Evolutionary conservation across 2,797 vertebrate species (phyloP).

Genomic region (Eurystomus glaucurus): DNA sequence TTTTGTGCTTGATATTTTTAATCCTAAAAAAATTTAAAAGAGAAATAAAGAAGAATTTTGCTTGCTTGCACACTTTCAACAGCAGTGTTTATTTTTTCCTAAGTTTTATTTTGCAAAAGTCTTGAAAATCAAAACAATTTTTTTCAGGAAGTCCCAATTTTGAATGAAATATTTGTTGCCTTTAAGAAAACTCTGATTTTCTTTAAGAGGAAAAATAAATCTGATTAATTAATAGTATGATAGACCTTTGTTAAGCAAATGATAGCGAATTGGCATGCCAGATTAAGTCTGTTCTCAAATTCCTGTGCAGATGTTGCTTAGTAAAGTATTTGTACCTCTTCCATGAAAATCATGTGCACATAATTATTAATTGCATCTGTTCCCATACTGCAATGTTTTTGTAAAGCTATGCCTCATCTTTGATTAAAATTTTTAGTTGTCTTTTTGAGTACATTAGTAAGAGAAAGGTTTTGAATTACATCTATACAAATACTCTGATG

Average conservation of each 20-base stretch:
- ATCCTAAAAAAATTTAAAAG: neutral
- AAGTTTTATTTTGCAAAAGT: neutral
- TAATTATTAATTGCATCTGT: neutral
- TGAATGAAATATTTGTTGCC: neutral
- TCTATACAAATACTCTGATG: neutral
- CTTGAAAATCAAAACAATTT: neutral
- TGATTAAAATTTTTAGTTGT: neutral
- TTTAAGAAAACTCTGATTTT: neutral
- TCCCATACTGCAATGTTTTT: neutral
- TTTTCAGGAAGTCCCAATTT: neutral
- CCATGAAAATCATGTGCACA: neutral
- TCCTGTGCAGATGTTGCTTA: neutral
- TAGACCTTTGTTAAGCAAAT: neutral
- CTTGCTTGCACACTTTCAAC: neutral
- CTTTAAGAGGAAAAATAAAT: neutral
- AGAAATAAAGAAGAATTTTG: neutral
- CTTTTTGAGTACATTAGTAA: neutral
- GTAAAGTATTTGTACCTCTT: neutral
- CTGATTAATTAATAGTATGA: neutral
- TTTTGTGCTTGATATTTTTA: neutral
- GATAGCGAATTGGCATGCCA: neutral
- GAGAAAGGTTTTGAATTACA: neutral
- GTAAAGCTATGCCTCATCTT: neutral
- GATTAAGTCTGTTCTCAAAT: neutral
- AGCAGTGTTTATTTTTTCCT: neutral